These are phyloP conservation scores for Cirrhinus mrigala DNA, from an alignment of 2,797 vertebrate genomes.

Conservation along the genomic window DNA sequence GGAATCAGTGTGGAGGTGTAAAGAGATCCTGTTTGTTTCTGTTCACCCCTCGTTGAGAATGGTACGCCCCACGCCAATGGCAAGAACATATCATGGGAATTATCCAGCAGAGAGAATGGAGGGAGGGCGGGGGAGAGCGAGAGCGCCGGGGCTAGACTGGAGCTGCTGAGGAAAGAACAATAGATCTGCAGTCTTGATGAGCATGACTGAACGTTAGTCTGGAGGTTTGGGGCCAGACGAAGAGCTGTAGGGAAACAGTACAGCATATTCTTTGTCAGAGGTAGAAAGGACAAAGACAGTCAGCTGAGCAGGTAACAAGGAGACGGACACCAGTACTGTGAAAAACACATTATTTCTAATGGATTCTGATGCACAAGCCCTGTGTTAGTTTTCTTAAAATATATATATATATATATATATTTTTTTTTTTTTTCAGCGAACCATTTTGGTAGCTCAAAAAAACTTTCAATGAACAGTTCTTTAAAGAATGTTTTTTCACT, in stretches of 20 bases:
- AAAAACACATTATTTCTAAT: neutral
- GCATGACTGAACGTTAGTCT: conserved; percentile 59
- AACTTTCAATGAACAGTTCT: neutral
- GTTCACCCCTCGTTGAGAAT: conserved; percentile 37
- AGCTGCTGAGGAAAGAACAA: conserved; percentile 68
- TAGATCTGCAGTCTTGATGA: conserved; percentile 64
- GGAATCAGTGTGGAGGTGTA: neutral
- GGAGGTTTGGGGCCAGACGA: conserved; percentile 59
- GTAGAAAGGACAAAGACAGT: conserved; percentile 51
- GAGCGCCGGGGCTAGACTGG: conserved; percentile 54
- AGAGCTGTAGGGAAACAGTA: conserved; percentile 49
- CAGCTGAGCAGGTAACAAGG: conserved; percentile 59
- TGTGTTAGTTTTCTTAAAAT: neutral
- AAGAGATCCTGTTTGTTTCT: neutral
- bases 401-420: too few species aligned
- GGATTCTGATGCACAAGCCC: neutral
- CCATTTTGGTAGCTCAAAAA: neutral
- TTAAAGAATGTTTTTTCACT: too few species aligned
- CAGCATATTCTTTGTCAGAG: conserved; percentile 52
- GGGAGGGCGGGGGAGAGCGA: conserved; percentile 41
- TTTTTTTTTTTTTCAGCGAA: neutral
- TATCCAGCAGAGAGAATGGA: conserved; percentile 63
- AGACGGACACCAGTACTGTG: neutral
- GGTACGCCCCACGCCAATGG: conserved; percentile 60
- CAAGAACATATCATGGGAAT: conserved; percentile 71